Evolutionary conservation across 2,797 vertebrate genomes (phyloP), one percentile per base, ranked within the genome.

Genomic region (Chelon labrosus): DNA sequence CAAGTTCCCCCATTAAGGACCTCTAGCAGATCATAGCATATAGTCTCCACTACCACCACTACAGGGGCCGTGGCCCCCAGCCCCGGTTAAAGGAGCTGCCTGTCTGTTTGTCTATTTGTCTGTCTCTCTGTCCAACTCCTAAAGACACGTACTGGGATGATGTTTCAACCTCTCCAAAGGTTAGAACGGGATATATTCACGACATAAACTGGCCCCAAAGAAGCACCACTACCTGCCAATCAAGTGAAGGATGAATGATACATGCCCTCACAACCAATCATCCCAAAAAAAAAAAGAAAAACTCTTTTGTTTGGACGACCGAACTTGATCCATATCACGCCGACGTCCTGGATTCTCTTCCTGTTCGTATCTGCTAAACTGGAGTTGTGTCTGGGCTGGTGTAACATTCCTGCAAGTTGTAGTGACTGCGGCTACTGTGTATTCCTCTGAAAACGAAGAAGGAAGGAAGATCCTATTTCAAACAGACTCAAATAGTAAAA

Each of bases 401-500:
- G 89, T 91, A 89, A 92, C 91, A 91, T 93, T 95, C 94, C 93
- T 94, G 88, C 91, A 71, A 88, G 85, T 92, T 88, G 89, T 94
- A 90, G 89, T 79, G 89, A 93, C 93, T 94, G 84, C 83, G 60
- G 90, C 85, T 89, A 87, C 92, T 89, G 89, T 89, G 89, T 94
- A 88, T 93, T 92, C 91, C 88, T 88, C 88, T 83, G 75, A 92
- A 90, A 90, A 89, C 82, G 79, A 86, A 70, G 31, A 35, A 35
- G 31, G 84, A 83, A 74, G 74, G 83, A 89, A 85, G 88, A 85
- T 88, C 84, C 83, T 85, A 87, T 88, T 78, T n/a, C 86, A 84
- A 83, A 80, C 72, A 87, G 84, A 92, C 89, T 88, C 71, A 83
- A 78, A 74, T 68, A 7, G 20, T 25, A 57, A 70, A 84, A 14